These are phyloP conservation scores for Lepidostoma basale DNA, from an alignment of 1,140 invertebrate genomes.

Conservation along the genomic window DNA sequence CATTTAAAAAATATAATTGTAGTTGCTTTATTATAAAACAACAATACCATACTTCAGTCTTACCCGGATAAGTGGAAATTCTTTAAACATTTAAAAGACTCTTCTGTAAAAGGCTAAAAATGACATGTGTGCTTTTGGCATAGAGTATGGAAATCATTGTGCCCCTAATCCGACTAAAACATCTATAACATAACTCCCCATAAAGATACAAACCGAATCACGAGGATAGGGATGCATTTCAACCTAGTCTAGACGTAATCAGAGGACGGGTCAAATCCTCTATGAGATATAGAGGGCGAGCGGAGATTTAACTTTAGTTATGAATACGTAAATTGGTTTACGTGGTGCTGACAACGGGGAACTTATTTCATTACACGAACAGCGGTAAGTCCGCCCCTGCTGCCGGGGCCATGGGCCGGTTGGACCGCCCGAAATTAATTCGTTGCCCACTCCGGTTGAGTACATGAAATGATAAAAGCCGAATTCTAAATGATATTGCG, in stretches of 20 bases:
- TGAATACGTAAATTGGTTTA: constrained; percentile 33
- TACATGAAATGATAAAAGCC: constrained; percentile 9
- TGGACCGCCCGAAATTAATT: constrained; percentile 3
- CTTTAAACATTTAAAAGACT: too few relatives aligned
- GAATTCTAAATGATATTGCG: not conserved
- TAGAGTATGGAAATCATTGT: too few relatives aligned
- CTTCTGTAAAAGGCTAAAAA: too few relatives aligned
- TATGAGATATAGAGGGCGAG: not conserved
- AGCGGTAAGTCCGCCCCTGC: constrained; percentile 9
- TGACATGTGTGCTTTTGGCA: too few relatives aligned
- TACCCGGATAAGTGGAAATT: too few relatives aligned
- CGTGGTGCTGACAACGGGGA: constrained; percentile 21
- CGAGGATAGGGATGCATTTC: too few relatives aligned
- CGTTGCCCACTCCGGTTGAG: not conserved
- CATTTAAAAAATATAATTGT: too few relatives aligned
- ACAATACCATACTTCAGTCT: too few relatives aligned
- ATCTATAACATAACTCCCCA: too few relatives aligned
- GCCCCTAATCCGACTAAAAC: too few relatives aligned
- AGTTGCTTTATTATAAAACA: too few relatives aligned
- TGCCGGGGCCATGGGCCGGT: not conserved
- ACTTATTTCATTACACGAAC: constrained; percentile 33
- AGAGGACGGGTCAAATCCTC: not conserved
- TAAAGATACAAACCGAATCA: too few relatives aligned
- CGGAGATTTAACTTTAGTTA: constrained; percentile 29
- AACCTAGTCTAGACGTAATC: not conserved